Base-by-base conservation (phyloP, 2,113 vertebrate genomes). In the Aphyosemion australe region DNA sequence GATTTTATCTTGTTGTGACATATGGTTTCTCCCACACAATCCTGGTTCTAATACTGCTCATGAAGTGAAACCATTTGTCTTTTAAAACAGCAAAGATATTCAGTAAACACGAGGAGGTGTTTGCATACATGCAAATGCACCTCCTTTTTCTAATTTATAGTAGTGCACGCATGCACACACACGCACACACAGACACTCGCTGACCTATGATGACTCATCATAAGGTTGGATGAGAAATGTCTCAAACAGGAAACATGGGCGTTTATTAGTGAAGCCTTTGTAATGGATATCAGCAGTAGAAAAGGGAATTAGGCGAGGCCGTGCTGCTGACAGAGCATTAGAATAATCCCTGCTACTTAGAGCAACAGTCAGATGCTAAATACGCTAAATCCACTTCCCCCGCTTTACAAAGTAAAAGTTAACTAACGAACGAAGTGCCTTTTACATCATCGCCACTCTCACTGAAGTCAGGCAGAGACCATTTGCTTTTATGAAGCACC, bases 261-360 rank as follows among this genome's bases (percentile, higher is more conserved):
- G 49, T 49, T 60, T 79, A 84, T 84, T 83, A 81, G 72, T 67
- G 61, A 69, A 66, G 71, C 64, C 74, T 84, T 86, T 81, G 81
- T 89, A 85, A 86, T 80, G 69, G 78, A 86, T 88, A 87, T 75
- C 54, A 78, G 67, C 64, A 77, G 69, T 48, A 61, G 72, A 87
- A 84, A 69, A 65, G 69, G 79, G 76, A 86, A 84, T 85, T 80
- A 85, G 58, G 75, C 72, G 54, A 54, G 72, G 79, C 60, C 66
- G 60, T 47, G 43, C 68, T 76, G 64, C 78, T 90, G 87, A 88
- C 87, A 89, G 75, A 80, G 71, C 77, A 84, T 88, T 88, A 89
- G 82, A 84, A 87, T 91, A 91, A 91, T 90, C 88, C 83, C 65
- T 75, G 75, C 78, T 87, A 86, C 75, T 91, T 87, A 90, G 80